These are phyloP conservation scores for Momotus momota DNA, from an alignment of 2,797 vertebrate species.

Conservation along the genomic window DNA sequence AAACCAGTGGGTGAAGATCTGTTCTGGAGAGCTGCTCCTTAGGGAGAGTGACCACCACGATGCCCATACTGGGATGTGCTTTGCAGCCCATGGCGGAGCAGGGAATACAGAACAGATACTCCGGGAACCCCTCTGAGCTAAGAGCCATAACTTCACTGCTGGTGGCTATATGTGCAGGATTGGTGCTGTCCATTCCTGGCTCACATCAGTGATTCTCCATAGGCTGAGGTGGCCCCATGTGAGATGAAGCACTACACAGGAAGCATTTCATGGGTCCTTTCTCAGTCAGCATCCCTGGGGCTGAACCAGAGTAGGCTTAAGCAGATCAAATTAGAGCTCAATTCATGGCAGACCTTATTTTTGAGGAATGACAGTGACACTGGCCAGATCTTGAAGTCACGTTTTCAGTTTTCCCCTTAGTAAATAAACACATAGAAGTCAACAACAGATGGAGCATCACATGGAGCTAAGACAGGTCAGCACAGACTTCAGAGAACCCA, in stretches of 20 bases:
- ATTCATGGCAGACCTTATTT: background rate
- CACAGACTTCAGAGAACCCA: conserved; percentile 10
- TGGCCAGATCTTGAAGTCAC: conserved; percentile 33
- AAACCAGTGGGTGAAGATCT: background rate
- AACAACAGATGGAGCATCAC: conserved; percentile 66
- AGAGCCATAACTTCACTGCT: background rate
- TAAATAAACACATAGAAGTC: conserved; percentile 55
- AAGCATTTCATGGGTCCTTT: background rate
- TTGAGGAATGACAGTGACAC: conserved; percentile 22
- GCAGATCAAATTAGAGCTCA: background rate
- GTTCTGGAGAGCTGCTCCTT: background rate
- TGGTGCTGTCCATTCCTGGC: background rate
- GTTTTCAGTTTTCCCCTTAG: background rate
- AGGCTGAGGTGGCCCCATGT: background rate
- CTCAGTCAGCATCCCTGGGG: background rate
- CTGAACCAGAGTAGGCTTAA: background rate
- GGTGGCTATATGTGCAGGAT: background rate
- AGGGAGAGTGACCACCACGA: background rate
- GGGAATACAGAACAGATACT: background rate
- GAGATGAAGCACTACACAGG: background rate
- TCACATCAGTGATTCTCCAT: background rate
- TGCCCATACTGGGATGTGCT: background rate
- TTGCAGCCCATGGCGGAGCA: background rate
- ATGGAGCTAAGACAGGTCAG: conserved; percentile 34
- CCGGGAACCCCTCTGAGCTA: background rate